Conservation (phyloP, 2,113 vertebrate genomes). For the Smithornis capensis region DNA sequence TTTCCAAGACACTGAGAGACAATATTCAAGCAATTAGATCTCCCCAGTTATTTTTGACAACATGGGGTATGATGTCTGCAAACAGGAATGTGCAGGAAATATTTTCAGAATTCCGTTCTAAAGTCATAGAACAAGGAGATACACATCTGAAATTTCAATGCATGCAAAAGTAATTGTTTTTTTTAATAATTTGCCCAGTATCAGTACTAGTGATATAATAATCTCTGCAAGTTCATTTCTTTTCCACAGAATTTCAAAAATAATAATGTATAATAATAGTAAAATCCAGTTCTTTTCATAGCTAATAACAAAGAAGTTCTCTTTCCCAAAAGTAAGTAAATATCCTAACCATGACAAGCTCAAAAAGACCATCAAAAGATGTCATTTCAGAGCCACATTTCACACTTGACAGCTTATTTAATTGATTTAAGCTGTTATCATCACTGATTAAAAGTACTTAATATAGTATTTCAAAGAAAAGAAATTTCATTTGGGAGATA, state of each 20-base stretch:
- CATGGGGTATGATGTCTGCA: neutral
- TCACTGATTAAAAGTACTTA: neutral
- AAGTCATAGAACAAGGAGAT: neutral
- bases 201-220: neutral
- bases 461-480: neutral
- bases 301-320: neutral
- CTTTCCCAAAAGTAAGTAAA: neutral
- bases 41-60: neutral
- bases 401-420: neutral
- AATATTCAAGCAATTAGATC: neutral
- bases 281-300: neutral
- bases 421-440: neutral
- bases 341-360: neutral
- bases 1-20: neutral
- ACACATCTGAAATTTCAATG: neutral
- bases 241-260: neutral
- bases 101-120: neutral
- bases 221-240: neutral
- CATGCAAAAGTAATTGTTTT: neutral
- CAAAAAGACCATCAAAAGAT: neutral
- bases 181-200: neutral
- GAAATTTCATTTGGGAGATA: neutral
- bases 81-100: neutral
- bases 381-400: neutral
- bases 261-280: neutral